Evolutionary conservation across 2,113 vertebrate species (phyloP).

Genomic region (Amphiprion ocellaris): DNA sequence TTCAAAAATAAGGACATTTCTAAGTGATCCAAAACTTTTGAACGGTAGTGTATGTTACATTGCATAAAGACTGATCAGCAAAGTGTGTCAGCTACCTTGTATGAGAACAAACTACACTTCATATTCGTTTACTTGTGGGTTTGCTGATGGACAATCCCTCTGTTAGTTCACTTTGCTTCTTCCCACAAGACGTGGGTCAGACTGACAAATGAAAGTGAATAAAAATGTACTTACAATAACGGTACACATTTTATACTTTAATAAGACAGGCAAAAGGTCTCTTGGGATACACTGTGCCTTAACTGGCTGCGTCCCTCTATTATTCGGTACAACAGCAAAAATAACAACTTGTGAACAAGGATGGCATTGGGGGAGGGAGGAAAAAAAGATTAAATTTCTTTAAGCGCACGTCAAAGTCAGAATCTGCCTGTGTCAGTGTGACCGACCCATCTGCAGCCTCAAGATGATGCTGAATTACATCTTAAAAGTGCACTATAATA

Average conservation of each 20-base stretch:
- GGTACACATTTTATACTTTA: constrained; percentile 39
- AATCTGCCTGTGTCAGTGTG: constrained; percentile 55
- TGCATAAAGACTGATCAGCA: not conserved
- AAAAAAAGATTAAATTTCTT: constrained; percentile 16
- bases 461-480: not conserved
- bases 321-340: constrained; percentile 29
- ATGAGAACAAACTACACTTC: not conserved
- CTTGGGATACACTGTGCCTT: constrained; percentile 26
- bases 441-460: constrained; percentile 20
- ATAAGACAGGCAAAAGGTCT: constrained; percentile 20
- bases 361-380: not conserved
- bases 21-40: too few relatives aligned
- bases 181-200: constrained; percentile 46
- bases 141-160: not conserved
- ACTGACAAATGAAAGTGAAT: constrained; percentile 39
- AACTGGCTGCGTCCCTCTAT: constrained; percentile 8
- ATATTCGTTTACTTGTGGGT: not conserved
- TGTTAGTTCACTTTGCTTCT: constrained; percentile 17
- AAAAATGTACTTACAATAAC: constrained; percentile 53
- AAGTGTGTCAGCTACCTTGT: not conserved
- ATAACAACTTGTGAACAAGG: constrained; percentile 33
- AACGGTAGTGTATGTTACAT: not conserved
- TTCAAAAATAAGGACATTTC: too few relatives aligned
- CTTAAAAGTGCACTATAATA: not conserved
- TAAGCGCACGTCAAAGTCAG: constrained; percentile 28